phyloP scores from a whole-genome alignment of 2,113 vertebrate species.

The Fulmarus glacialis region DNA sequence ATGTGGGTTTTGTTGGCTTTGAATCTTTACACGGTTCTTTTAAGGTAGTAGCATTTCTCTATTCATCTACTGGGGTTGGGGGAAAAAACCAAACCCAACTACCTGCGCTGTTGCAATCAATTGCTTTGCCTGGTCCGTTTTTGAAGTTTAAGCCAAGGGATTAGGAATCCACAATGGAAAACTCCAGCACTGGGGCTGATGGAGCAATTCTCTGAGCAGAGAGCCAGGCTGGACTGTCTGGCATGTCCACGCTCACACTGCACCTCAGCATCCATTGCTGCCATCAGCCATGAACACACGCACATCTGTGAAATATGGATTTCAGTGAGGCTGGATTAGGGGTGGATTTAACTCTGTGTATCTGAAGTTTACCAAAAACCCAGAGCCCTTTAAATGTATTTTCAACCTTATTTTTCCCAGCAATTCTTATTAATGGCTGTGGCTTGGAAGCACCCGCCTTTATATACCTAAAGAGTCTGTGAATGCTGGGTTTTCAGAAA shows the following conservation, averaged over 20 bases:
- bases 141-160: not conserved
- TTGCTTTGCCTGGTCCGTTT: not conserved
- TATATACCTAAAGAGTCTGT: not conserved
- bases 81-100: fast-evolving
- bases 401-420: not conserved
- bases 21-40: not conserved
- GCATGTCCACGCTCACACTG: not conserved
- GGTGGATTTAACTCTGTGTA: not conserved
- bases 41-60: not conserved
- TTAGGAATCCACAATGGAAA: not conserved
- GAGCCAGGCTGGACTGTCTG: not conserved
- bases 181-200: not conserved
- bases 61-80: not conserved
- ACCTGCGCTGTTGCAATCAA: not conserved
- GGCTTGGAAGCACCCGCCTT: not conserved
- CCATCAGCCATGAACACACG: not conserved
- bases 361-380: not conserved
- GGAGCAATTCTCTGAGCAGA: not conserved
- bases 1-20: not conserved
- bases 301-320: not conserved
- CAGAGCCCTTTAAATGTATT: not conserved
- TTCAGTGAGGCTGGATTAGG: not conserved
- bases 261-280: not conserved
- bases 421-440: not conserved
- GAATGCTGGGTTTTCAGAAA: not conserved